Evolutionary conservation across 2,113 vertebrate genomes (phyloP).

Genomic region (Choloepus hoffmanni): DNA sequence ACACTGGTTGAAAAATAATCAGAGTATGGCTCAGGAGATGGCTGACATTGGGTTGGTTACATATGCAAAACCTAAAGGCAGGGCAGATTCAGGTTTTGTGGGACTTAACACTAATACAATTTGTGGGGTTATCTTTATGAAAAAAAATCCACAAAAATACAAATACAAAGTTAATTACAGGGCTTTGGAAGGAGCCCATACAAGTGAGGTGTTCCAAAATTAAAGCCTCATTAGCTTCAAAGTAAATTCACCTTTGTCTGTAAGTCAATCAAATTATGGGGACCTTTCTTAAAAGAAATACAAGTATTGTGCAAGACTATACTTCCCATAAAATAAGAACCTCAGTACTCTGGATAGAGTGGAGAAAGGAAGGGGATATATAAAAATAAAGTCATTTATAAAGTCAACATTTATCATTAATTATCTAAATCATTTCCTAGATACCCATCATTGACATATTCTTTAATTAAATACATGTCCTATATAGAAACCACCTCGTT

Average conservation of each 20-base stretch:
- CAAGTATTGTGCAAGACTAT: neutral
- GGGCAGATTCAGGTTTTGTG: neutral
- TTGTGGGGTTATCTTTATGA: neutral
- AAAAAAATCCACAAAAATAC: neutral
- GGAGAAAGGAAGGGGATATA: neutral
- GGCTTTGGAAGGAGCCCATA: neutral
- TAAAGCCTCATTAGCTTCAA: neutral
- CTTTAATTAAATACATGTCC: conserved; percentile 69
- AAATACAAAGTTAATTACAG: conserved; percentile 3
- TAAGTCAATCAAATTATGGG: neutral
- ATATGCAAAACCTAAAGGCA: neutral
- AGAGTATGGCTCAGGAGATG: neutral
- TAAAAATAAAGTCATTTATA: conserved; percentile 56
- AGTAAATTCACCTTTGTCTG: conserved; percentile 11
- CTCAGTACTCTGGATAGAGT: neutral
- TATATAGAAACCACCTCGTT: conserved; percentile 72
- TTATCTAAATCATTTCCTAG: conserved; percentile 65
- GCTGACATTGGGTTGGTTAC: neutral
- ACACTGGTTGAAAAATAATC: neutral
- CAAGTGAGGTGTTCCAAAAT: neutral
- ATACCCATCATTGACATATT: conserved; percentile 41
- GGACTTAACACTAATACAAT: neutral
- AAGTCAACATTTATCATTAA: conserved; percentile 62
- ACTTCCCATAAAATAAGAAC: conserved; percentile 28
- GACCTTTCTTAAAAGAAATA: conserved; percentile 5